Evolutionary conservation across 2,113 vertebrate genomes (phyloP).

Genomic region (Edolisoma coerulescens): DNA sequence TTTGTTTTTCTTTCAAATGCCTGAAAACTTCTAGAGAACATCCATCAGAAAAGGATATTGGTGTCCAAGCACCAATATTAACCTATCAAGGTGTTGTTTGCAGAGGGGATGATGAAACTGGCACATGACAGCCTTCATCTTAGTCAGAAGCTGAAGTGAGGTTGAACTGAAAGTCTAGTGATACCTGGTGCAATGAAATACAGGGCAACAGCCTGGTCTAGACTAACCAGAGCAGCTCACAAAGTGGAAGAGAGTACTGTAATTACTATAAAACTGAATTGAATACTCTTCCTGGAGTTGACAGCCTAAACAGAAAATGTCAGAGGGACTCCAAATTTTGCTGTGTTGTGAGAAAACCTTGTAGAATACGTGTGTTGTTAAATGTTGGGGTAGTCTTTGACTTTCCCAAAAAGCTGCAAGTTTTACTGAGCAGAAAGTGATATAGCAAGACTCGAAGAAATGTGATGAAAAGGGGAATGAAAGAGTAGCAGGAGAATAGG

Average conservation of each 20-base stretch:
- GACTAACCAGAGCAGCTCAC: not conserved
- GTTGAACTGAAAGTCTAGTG: not conserved
- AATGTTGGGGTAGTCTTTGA: not conserved
- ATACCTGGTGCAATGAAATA: not conserved
- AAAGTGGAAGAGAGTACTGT: not conserved
- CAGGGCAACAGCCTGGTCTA: not conserved
- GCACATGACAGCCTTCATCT: not conserved
- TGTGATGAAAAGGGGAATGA: not conserved
- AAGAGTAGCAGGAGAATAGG: not conserved
- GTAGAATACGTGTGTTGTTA: not conserved
- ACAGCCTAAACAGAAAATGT: not conserved
- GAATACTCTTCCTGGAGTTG: not conserved
- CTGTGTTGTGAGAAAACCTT: not conserved
- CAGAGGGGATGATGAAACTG: not conserved
- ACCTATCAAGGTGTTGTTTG: not conserved
- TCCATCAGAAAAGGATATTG: not conserved
- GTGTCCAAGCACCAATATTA: not conserved
- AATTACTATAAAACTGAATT: not conserved
- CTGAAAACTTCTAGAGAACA: not conserved
- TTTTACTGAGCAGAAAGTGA: not conserved
- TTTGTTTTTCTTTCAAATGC: not conserved
- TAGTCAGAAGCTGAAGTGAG: not conserved
- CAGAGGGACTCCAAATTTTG: not conserved
- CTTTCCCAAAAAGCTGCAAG: not conserved
- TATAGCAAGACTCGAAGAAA: not conserved